Evolutionary conservation across 2,797 vertebrate species (phyloP).

Genomic region (Morelia viridis): DNA sequence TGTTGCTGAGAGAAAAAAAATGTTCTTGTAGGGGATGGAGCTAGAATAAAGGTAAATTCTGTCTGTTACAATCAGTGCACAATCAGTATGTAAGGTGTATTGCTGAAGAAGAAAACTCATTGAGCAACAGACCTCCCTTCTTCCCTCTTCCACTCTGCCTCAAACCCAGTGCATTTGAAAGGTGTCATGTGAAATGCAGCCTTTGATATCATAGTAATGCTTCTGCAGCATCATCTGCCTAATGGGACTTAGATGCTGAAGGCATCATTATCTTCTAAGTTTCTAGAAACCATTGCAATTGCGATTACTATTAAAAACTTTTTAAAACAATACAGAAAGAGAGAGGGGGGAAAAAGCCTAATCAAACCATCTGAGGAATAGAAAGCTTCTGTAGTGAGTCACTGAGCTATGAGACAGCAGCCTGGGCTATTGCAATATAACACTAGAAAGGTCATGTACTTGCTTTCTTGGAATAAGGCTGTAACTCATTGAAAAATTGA

Average conservation of each 20-base stretch:
- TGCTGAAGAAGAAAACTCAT: constrained; percentile 11
- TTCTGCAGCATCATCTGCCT: background rate
- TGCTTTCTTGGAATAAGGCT: constrained; percentile 50
- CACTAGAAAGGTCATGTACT: constrained; percentile 49
- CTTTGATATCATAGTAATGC: constrained; percentile 19
- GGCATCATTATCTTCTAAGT: constrained; percentile 42
- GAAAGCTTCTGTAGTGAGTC: constrained; percentile 45
- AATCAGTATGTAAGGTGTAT: background rate
- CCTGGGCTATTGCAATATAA: constrained; percentile 32
- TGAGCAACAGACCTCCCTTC: constrained; percentile 4
- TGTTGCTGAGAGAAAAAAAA: constrained; percentile 23
- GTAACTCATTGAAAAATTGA: constrained; percentile 68
- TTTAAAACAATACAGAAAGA: background rate
- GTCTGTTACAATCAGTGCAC: background rate
- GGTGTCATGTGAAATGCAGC: background rate
- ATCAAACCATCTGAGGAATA: constrained; percentile 32
- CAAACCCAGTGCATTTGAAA: background rate
- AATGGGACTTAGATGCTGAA: constrained; percentile 16
- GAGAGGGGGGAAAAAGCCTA: background rate
- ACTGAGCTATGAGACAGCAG: constrained; percentile 42
- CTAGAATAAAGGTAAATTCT: constrained; percentile 1
- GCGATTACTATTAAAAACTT: constrained; percentile 41
- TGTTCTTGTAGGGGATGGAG: constrained; percentile 8
- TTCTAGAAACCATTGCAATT: constrained; percentile 45
- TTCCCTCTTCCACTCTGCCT: background rate